Evolutionary conservation across 2,888 invertebrate genomes (phyloP).

Genomic region (Ophioninae sp.): DNA sequence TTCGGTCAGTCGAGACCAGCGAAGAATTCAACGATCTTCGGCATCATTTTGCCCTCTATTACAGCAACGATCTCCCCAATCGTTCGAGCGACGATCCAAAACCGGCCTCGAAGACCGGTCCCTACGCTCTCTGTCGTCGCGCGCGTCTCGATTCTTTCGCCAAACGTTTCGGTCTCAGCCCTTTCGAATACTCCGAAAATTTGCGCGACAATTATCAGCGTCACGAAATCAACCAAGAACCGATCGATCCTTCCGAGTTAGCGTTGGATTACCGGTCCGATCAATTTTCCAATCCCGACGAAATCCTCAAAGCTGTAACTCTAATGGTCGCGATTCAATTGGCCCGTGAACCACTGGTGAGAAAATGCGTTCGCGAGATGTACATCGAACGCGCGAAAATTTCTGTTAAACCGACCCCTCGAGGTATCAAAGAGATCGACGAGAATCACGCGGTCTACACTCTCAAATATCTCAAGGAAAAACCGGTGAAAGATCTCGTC

Average conservation of each 20-base stretch:
- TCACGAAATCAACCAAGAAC: constrained; percentile 95
- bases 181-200: constrained; percentile 97
- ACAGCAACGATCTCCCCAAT: constrained; percentile 85
- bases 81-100: constrained; percentile 85
- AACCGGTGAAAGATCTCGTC: constrained; percentile 92
- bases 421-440: constrained; percentile 95
- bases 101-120: constrained; percentile 91
- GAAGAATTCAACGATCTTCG: constrained; percentile 96
- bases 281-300: constrained; percentile 83
- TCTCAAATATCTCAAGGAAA: constrained; percentile 93
- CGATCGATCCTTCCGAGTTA: constrained; percentile 89
- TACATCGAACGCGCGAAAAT: constrained; percentile 93
- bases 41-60: constrained; percentile 94
- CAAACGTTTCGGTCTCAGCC: constrained; percentile 93
- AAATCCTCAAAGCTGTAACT: constrained; percentile 93
- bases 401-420: constrained; percentile 90
- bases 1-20: constrained; percentile 88
- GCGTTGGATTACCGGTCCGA: constrained; percentile 86
- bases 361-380: constrained; percentile 90
- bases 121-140: constrained; percentile 92
- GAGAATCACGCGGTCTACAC: constrained; percentile 93
- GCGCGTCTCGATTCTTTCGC: constrained; percentile 92
- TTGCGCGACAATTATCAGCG: constrained; percentile 95
- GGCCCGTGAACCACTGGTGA: constrained; percentile 93
- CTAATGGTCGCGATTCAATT: constrained; percentile 96